Conservation (phyloP, 37 sponge, comb jelly and placozoan species). For the Halisarca cf. caerulea region DNA sequence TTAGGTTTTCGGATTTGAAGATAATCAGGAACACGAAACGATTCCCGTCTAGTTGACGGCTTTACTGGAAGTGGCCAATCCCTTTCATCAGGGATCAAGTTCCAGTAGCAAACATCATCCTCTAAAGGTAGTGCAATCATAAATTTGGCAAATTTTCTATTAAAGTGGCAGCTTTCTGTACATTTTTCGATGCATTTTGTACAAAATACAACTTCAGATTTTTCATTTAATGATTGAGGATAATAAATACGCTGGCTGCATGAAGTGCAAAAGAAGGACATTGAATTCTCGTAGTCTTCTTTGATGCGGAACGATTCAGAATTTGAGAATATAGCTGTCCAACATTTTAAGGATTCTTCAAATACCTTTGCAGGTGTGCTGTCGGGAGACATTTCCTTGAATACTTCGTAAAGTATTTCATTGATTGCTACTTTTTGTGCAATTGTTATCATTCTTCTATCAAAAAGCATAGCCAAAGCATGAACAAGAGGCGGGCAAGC, state of each 20-base stretch:
- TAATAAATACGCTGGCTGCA: background rate
- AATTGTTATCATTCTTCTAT: background rate
- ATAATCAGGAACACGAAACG: background rate
- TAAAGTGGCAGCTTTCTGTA: background rate
- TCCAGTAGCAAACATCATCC: background rate
- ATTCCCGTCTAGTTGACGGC: background rate
- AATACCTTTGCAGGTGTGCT: background rate
- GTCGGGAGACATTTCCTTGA: background rate
- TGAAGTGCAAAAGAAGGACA: background rate
- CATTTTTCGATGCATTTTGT: background rate
- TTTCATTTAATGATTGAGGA: background rate
- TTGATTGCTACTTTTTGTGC: slow-evolving; percentile 1
- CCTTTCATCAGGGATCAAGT: background rate
- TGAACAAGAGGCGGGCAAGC: slow-evolving; percentile 6
- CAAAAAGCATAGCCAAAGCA: background rate
- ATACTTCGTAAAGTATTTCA: background rate
- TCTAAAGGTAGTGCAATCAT: slow-evolving; percentile 5
- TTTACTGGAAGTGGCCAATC: background rate
- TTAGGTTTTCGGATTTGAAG: background rate
- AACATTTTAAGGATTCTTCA: background rate
- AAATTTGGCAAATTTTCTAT: background rate
- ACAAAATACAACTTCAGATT: background rate
- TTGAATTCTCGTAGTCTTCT: background rate
- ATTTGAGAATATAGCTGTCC: background rate
- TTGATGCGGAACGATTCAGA: background rate